Conservation (phyloP, 2,888 invertebrate species). For the Lasioglossum vierecki region DNA sequence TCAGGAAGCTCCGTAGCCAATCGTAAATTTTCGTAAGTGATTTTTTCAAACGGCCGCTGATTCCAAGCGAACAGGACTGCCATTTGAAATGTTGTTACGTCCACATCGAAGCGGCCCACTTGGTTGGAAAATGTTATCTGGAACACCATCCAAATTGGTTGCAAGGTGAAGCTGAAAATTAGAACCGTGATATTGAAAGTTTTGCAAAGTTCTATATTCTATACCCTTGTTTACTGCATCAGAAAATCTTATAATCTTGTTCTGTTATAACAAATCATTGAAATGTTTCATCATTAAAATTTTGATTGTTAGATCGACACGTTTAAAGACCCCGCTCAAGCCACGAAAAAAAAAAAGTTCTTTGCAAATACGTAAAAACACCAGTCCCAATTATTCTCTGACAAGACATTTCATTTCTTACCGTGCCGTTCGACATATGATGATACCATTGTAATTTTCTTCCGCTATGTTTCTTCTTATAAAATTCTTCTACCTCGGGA, state of each 20-base stretch:
- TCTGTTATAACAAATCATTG: conserved; percentile 17
- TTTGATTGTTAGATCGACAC: conserved; percentile 1
- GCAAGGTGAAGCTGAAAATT: conserved; percentile 56
- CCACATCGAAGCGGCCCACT: conserved; percentile 97
- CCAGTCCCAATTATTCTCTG: conserved; percentile 22
- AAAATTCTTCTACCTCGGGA: conserved; percentile 99
- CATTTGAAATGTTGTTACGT: conserved; percentile 99
- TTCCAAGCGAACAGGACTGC: conserved; percentile 99
- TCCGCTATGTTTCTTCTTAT: conserved; percentile 98
- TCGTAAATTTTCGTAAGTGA: conserved; percentile 98
- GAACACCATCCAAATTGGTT: conserved; percentile 65
- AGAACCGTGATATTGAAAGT: conserved; percentile 43
- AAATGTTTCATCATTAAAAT: conserved; percentile 7
- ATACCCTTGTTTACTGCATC: conserved; percentile 47
- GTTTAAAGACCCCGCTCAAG: not conserved
- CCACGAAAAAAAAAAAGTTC: not conserved
- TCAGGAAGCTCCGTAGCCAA: conserved; percentile 98
- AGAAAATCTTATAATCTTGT: conserved; percentile 31
- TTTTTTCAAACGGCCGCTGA: conserved; percentile 95
- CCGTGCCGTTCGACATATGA: conserved; percentile 99
- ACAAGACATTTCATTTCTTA: conserved; percentile 75
- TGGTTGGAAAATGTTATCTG: conserved; percentile 96
- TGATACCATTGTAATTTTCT: conserved; percentile 99
- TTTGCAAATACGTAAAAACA: conserved; percentile 14
- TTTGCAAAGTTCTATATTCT: conserved; percentile 41